Conservation (phyloP, 2,888 invertebrate species). For the Drosophila borealis region DNA sequence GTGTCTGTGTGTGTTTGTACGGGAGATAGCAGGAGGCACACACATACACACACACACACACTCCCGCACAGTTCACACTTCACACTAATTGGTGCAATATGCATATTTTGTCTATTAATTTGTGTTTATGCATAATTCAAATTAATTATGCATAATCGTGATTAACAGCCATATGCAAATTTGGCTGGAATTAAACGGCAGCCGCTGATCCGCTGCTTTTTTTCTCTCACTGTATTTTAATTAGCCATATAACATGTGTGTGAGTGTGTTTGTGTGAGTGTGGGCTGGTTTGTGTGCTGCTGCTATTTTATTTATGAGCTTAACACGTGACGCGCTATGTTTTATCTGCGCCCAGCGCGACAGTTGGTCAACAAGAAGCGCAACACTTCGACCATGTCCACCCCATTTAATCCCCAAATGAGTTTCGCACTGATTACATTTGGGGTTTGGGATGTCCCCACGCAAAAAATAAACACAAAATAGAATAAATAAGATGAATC, state of each 20-base stretch:
- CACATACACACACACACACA: neutral
- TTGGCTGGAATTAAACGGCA: conserved; percentile 54
- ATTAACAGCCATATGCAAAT: conserved; percentile 78
- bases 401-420: conserved; percentile 45
- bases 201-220: conserved; percentile 26
- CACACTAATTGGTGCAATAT: conserved; percentile 72
- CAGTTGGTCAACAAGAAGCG: conserved; percentile 43
- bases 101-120: conserved; percentile 80
- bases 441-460: conserved; percentile 37
- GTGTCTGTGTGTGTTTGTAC: neutral
- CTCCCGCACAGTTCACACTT: conserved; percentile 33
- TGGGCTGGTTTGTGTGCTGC: conserved; percentile 9
- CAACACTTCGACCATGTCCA: conserved; percentile 29
- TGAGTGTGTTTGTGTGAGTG: conserved; percentile 6
- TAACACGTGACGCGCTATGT: conserved; percentile 54
- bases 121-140: conserved; percentile 77
- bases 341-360: conserved; percentile 53
- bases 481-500: conserved; percentile 10
- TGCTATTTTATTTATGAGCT: conserved; percentile 58
- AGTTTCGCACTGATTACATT: conserved; percentile 66
- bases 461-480: neutral
- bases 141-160: conserved; percentile 80
- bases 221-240: conserved; percentile 59
- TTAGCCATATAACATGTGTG: conserved; percentile 34
- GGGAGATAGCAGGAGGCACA: neutral